phyloP scores from a whole-genome alignment of 2,113 vertebrate genomes.

The Amblyornis subalaris region DNA sequence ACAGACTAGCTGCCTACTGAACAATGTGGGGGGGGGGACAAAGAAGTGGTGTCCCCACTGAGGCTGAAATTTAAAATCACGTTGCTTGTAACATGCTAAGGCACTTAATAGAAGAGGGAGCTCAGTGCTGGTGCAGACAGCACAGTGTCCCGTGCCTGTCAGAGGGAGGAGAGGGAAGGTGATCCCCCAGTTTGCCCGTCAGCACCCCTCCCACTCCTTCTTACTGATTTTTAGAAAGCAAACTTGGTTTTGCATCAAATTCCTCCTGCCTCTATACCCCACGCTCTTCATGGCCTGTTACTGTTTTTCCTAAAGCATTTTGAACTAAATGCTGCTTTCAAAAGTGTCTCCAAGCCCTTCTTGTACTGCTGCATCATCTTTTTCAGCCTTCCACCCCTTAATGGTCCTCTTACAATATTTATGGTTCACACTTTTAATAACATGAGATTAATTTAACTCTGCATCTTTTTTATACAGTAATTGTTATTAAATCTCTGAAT shows the following conservation, averaged over 20 bases:
- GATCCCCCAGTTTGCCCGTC: not conserved
- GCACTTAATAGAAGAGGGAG: not conserved
- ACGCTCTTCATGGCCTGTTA: not conserved
- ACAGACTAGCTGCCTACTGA: too few species aligned
- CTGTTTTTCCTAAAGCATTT: not conserved
- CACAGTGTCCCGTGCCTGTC: accelerated
- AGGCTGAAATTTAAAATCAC: not conserved
- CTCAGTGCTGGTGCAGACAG: not conserved
- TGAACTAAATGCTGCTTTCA: not conserved
- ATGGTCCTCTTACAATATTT: not conserved
- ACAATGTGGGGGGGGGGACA: not conserved
- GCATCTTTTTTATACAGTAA: not conserved
- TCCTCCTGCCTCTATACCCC: accelerated
- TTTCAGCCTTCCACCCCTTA: not conserved
- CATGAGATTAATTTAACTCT: not conserved
- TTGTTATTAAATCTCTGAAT: not conserved
- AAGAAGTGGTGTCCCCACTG: not conserved
- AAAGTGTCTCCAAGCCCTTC: not conserved
- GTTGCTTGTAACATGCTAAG: not conserved
- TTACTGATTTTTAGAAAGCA: not conserved
- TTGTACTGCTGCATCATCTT: not conserved
- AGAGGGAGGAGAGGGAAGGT: not conserved
- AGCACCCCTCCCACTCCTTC: not conserved
- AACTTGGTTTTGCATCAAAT: not conserved
- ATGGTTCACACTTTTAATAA: not conserved